Base-by-base conservation (phyloP, 2,113 vertebrate genomes). In the Ceratotherium simum region DNA sequence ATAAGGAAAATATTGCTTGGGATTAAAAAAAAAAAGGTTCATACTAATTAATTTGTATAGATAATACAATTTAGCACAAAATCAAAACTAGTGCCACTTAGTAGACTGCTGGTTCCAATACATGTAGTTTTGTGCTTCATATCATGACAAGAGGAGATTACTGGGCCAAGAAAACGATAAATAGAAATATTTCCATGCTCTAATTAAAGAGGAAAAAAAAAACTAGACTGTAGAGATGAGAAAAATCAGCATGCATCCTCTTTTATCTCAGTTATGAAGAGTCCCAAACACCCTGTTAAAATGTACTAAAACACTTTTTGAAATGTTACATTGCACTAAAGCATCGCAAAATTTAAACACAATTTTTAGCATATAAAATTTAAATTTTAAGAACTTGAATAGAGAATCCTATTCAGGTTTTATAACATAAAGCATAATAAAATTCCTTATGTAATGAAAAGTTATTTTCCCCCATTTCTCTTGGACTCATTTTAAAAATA, bases 401-500 rank as follows among this genome's bases (percentile, higher is more conserved):
- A 88, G 20, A 76, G 46, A 95, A 84, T 73, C 42, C 18, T 58
- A 58, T 12, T 69, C 51, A 69, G 21, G 65, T 87, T 92, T 76
- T 88, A 73, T 51, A 91, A 91, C 33, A 85, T 67, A 96, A 91
- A 62, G 31, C 8, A 29, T 80, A 79, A 42, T 39, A 65, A n/a
- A 88, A 96, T 20, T 91, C 36, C 27, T 69, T 81, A 69, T 21
- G 29, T 20, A 78, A 58, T 80, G 6, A 95, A 89, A 95, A 76
- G 14, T 27, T 76, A 94, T 84, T 76, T n/a, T 21, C 83, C 17
- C 54, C 42, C 51, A 64, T 70, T 92, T 96, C 86, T 97, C 56
- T 31, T 25, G 33, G 82, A 73, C 14, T 56, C 62, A 73, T 70
- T 92, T 96, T 54, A 48, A 93, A 78, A 85, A 86, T 87, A 87